Conservation (phyloP, 92 coral and sea anemone genomes). For the Epizoanthus fatuus region DNA sequence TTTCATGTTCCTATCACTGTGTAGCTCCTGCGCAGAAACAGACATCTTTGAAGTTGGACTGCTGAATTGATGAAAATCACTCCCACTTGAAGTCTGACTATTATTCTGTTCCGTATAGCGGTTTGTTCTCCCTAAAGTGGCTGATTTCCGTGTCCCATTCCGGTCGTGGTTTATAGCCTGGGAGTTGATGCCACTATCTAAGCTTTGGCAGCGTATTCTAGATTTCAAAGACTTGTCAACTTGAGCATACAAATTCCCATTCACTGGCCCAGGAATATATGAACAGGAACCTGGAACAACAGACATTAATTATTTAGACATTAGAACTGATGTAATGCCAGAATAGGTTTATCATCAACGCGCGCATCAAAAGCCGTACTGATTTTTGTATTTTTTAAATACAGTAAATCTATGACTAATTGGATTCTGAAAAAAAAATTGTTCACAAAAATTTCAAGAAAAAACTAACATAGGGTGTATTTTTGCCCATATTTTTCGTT, state of each 20-base stretch:
- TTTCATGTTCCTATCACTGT: conserved; percentile 66
- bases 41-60: conserved; percentile 27
- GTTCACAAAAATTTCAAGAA: too few species aligned
- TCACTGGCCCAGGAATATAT: conserved; percentile 95
- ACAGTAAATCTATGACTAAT: too few species aligned
- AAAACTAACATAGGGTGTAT: too few species aligned
- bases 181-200: conserved; percentile 75
- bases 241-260: conserved; percentile 97
- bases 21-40: conserved; percentile 52
- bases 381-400: background rate
- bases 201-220: conserved; percentile 85
- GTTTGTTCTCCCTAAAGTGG: conserved; percentile 55
- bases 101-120: conserved; percentile 42
- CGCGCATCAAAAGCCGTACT: background rate
- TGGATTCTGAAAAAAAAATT: too few species aligned
- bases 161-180: conserved; percentile 58
- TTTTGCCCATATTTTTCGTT: too few species aligned
- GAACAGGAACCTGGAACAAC: conserved; percentile 38
- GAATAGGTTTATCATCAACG: too few species aligned
- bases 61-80: conserved; percentile 32
- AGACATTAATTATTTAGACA: too few species aligned
- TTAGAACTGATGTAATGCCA: background rate
- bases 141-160: conserved; percentile 73
- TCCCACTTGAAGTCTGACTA: conserved; percentile 44
- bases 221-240: conserved; percentile 93